These are phyloP conservation scores for Zosterops pallidus DNA, from an alignment of 2,113 vertebrate species.

Conservation along the genomic window DNA sequence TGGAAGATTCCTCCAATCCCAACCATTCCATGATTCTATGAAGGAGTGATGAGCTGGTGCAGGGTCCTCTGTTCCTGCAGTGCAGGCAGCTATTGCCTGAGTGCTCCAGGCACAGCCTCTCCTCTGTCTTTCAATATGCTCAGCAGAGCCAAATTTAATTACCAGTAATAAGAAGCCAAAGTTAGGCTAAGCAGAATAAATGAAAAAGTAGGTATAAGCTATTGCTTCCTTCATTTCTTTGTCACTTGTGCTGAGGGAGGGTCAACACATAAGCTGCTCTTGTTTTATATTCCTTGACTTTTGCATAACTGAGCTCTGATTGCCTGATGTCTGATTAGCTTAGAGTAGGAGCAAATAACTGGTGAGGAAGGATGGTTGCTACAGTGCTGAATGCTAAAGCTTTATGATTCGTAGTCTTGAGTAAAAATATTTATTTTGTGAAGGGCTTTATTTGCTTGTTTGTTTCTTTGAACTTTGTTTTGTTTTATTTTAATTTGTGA, in stretches of 20 bases:
- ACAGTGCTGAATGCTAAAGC: not conserved
- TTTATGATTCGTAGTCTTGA: not conserved
- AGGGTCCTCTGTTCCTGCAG: not conserved
- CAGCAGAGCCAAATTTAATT: not conserved
- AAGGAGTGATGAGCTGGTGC: rapidly evolving
- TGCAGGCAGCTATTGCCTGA: not conserved
- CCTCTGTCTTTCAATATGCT: not conserved
- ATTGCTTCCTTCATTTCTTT: not conserved
- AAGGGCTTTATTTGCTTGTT: not conserved
- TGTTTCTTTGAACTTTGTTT: not conserved
- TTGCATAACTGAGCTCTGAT: not conserved
- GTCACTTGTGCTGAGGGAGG: not conserved
- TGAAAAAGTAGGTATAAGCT: not conserved
- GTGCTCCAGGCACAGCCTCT: not conserved
- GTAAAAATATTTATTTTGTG: not conserved
- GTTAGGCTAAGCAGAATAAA: not conserved
- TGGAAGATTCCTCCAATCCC: not conserved
- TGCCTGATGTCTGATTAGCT: not conserved
- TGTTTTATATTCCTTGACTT: not conserved
- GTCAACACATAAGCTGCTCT: not conserved
- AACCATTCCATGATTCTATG: not conserved
- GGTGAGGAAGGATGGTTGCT: not conserved
- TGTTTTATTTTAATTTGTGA: not conserved
- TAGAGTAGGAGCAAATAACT: not conserved
- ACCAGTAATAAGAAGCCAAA: not conserved